Evolutionary conservation across 2,113 vertebrate genomes (phyloP).

Genomic region (Grallaria varia): DNA sequence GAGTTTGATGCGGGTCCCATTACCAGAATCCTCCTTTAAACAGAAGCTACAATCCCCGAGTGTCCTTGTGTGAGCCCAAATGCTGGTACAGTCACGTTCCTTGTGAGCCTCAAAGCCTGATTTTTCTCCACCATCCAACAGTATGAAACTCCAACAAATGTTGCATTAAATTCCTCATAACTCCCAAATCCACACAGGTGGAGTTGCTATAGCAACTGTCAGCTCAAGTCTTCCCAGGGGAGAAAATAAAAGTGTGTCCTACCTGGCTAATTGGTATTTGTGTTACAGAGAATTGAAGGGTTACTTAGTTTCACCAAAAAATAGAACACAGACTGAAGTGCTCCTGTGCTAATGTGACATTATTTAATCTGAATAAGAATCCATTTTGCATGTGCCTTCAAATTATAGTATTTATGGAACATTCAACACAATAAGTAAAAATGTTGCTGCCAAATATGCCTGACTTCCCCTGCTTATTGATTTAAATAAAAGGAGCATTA

Average conservation of each 20-base stretch:
- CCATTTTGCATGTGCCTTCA: background rate
- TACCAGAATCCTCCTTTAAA: background rate
- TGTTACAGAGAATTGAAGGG: constrained; percentile 26
- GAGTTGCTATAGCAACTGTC: constrained; percentile 61
- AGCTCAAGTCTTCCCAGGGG: constrained; percentile 42
- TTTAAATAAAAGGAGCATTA: background rate
- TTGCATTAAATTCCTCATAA: constrained; percentile 7
- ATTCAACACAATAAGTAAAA: background rate
- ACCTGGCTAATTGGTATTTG: constrained; percentile 55
- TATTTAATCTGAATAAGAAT: constrained; percentile 39
- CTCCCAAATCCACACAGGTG: constrained; percentile 6
- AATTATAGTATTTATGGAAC: constrained; percentile 35
- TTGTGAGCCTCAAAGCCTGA: background rate
- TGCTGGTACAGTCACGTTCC: background rate
- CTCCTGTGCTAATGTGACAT: constrained; percentile 16
- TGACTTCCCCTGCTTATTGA: background rate
- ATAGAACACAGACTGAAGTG: background rate
- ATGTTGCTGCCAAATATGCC: background rate
- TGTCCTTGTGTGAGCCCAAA: background rate
- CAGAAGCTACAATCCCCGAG: accelerated
- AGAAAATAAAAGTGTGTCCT: constrained; percentile 45
- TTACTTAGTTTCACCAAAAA: constrained; percentile 23
- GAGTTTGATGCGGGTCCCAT: background rate
- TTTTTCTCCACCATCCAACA: background rate
- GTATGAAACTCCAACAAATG: background rate